Evolutionary conservation across 2,797 vertebrate genomes (phyloP).

Genomic region (Acipenser ruthenus): DNA sequence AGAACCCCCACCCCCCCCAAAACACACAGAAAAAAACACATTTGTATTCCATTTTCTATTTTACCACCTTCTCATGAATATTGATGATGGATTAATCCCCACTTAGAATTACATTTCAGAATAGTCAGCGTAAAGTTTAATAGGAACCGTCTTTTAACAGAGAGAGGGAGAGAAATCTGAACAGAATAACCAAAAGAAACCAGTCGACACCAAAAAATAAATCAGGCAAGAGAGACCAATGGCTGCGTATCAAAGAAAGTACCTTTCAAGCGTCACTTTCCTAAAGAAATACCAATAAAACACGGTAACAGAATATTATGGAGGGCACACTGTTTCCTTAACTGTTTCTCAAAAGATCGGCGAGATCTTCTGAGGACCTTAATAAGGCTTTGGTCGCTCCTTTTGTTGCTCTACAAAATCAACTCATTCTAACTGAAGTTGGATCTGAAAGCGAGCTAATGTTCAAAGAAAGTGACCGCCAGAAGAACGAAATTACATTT

Average conservation of each 20-base stretch:
- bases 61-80: slow-evolving; percentile 63
- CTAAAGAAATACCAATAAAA: slow-evolving; percentile 57
- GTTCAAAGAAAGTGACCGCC: slow-evolving; percentile 70
- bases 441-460: slow-evolving; percentile 81
- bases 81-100: slow-evolving; percentile 64
- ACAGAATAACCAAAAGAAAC: slow-evolving; percentile 30
- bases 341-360: slow-evolving; percentile 54
- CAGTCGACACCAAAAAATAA: slow-evolving; percentile 34
- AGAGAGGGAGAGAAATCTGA: slow-evolving; percentile 33
- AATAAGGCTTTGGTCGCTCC: slow-evolving; percentile 54
- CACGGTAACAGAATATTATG: slow-evolving; percentile 59
- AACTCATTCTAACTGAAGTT: slow-evolving; percentile 65
- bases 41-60: slow-evolving; percentile 46
- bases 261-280: slow-evolving; percentile 39
- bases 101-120: slow-evolving; percentile 71
- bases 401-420: slow-evolving; percentile 72
- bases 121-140: slow-evolving; percentile 67
- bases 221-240: slow-evolving; percentile 30
- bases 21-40: slow-evolving; percentile 45
- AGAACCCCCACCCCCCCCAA: too few species aligned
- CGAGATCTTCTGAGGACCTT: slow-evolving; percentile 50
- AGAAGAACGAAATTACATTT: slow-evolving; percentile 60
- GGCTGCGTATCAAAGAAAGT: slow-evolving; percentile 52
- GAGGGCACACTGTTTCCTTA: slow-evolving; percentile 57
- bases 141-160: slow-evolving; percentile 51